Evolutionary conservation across 2,888 invertebrate species (phyloP).

Genomic region (Drosophila neonasuta): DNA sequence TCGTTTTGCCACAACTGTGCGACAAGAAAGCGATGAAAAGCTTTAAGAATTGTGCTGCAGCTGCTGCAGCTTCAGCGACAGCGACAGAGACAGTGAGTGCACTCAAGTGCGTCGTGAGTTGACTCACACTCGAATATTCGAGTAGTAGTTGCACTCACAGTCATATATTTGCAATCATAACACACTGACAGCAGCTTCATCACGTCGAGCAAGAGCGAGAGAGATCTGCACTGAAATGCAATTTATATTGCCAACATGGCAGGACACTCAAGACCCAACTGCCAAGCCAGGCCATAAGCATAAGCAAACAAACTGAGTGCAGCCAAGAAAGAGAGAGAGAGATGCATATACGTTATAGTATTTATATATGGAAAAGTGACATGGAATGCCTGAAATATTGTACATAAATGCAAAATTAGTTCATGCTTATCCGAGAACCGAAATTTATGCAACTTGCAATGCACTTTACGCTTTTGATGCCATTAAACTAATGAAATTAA

Average conservation of each 20-base stretch:
- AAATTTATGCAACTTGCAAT: conserved; percentile 33
- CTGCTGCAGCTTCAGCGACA: neutral
- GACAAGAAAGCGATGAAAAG: neutral
- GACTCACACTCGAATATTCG: conserved; percentile 3
- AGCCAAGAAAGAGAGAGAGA: neutral
- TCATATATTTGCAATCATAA: conserved; percentile 70
- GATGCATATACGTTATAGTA: neutral
- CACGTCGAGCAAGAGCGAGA: conserved; percentile 11
- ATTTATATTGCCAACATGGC: conserved; percentile 62
- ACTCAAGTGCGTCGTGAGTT: conserved; percentile 4
- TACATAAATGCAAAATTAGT: conserved; percentile 49
- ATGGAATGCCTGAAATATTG: conserved; percentile 7
- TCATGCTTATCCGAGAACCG: conserved; percentile 34
- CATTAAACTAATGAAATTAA: conserved; percentile 43
- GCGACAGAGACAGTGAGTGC: neutral
- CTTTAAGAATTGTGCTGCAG: conserved; percentile 6
- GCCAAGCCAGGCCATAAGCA: conserved; percentile 38
- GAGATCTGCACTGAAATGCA: conserved; percentile 56
- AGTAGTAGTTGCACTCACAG: conserved; percentile 14
- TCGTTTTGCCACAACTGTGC: conserved; percentile 30
- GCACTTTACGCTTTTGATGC: conserved; percentile 37
- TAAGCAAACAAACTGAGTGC: conserved; percentile 31
- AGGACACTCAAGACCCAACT: conserved; percentile 56
- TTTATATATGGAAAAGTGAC: neutral
- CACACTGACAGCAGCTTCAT: conserved; percentile 58